phyloP scores from a whole-genome alignment of 2,113 vertebrate species.

The Laticauda laticaudata region DNA sequence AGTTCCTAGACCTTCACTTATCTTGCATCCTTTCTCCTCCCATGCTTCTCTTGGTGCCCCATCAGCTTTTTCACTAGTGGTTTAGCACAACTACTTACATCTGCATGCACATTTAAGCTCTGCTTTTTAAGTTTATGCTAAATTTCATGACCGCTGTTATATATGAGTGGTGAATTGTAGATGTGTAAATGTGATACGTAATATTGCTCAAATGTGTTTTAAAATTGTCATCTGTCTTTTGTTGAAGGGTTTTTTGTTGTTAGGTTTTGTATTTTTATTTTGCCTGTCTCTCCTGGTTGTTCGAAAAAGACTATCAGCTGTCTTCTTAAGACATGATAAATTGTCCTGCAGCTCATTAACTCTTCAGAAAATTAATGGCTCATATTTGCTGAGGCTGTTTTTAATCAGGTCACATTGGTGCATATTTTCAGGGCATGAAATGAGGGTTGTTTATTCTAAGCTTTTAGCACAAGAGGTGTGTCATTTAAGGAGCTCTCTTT shows the following conservation, averaged over 20 bases:
- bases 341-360: conserved; percentile 22
- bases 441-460: neutral
- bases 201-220: conserved; percentile 54
- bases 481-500: fast-evolving
- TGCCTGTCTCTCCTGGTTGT: neutral
- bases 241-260: neutral
- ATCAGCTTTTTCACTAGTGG: conserved; percentile 33
- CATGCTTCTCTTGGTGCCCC: conserved; percentile 41
- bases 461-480: conserved; percentile 8
- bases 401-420: conserved; percentile 14
- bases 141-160: neutral
- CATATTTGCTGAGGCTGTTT: neutral
- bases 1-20: conserved; percentile 56
- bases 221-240: conserved; percentile 27
- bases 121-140: conserved; percentile 58
- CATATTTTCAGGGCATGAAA: neutral
- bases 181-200: conserved; percentile 21
- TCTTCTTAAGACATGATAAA: neutral
- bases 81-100: conserved; percentile 38
- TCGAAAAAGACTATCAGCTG: conserved; percentile 23
- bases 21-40: conserved; percentile 49
- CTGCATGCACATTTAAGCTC: conserved; percentile 39
- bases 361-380: neutral
- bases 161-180: neutral
- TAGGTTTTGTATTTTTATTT: neutral